Base-by-base conservation (phyloP, 2,888 invertebrate species). In the Sphaerophoria rueppellii region DNA sequence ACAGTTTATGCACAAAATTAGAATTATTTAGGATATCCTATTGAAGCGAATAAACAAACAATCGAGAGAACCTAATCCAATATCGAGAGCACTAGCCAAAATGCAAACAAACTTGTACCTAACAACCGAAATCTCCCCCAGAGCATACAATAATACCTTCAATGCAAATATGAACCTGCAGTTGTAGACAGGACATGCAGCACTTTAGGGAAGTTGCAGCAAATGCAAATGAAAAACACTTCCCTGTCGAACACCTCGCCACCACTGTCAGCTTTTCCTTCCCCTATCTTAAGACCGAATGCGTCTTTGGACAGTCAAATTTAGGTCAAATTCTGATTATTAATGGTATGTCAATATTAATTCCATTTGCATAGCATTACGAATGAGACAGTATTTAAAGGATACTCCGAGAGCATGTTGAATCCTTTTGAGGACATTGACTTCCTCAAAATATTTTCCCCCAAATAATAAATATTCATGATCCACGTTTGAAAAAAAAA, bases 351-450 rank as follows among this genome's bases (percentile, higher is more conserved):
- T 32, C 75, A 83, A 79, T 83, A 79, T 79, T 75, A 71, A 79
- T 78, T 32, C 43, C 71, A 79, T 79, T 83, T 83, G 79, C 82
- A 83, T 79, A 75, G 67, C 71, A 75, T 55, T 71, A 75, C 54
- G 54, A 24, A 57, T 24, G 52, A 70, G 40, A 12, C 6, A 11
- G 12, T 43, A 40, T 9, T 9, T 40, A 40, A 40, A 40, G 40
- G 40, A 40, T 9, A 9, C 9, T 7, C 7, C 9, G 65, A 58
- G 52, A 48, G 61, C 48, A 58, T 60, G 2, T 12, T 16, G 40
- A 4, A 12, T 34, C 6, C 4, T 6, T 3, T 4, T 24, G 3
- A 40, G 43, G 43, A 43, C 11, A n/a, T 6, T 57, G 37, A 32
- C 32, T 65, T 65, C 52, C 52, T 65, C 35, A 14, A 65, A 37